These are phyloP conservation scores for Cyphomyrus plagiostoma DNA, from an alignment of 2,113 vertebrate genomes.

Conservation along the genomic window DNA sequence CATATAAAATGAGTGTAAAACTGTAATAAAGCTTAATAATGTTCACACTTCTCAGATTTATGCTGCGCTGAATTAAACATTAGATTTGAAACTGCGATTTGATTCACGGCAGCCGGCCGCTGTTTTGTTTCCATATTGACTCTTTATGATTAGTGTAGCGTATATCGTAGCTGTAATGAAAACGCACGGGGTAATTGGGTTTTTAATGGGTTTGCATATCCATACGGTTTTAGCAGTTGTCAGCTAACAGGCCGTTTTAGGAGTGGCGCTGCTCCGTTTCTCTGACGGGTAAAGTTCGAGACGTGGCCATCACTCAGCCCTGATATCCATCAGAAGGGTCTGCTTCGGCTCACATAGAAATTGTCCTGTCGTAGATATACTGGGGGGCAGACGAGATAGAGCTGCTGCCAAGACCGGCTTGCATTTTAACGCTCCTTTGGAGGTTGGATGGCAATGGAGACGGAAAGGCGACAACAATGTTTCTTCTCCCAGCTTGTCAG, in stretches of 20 bases:
- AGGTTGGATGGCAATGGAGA: slow-evolving; percentile 9
- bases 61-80: slow-evolving; percentile 49
- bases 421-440: slow-evolving; percentile 22
- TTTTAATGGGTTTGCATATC: slow-evolving; percentile 79
- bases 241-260: slow-evolving; percentile 44
- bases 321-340: slow-evolving; percentile 18
- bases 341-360: slow-evolving; percentile 17
- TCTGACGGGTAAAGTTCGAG: slow-evolving; percentile 17
- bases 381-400: not conserved
- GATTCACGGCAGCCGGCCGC: slow-evolving; percentile 62
- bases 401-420: not conserved
- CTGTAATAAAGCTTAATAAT: slow-evolving; percentile 43
- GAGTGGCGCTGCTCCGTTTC: slow-evolving; percentile 24
- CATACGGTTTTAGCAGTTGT: slow-evolving; percentile 42
- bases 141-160: slow-evolving; percentile 63
- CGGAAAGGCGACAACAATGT: slow-evolving; percentile 3
- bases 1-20: slow-evolving; percentile 42
- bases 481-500: slow-evolving; percentile 2
- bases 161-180: slow-evolving; percentile 61
- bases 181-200: slow-evolving; percentile 66
- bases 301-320: slow-evolving; percentile 18
- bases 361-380: slow-evolving; percentile 13
- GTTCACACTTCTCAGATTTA: slow-evolving; percentile 45
- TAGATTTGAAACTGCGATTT: slow-evolving; percentile 47
- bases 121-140: slow-evolving; percentile 76